These are phyloP conservation scores for Actias luna DNA, from an alignment of 2,888 invertebrate species.

Conservation along the genomic window DNA sequence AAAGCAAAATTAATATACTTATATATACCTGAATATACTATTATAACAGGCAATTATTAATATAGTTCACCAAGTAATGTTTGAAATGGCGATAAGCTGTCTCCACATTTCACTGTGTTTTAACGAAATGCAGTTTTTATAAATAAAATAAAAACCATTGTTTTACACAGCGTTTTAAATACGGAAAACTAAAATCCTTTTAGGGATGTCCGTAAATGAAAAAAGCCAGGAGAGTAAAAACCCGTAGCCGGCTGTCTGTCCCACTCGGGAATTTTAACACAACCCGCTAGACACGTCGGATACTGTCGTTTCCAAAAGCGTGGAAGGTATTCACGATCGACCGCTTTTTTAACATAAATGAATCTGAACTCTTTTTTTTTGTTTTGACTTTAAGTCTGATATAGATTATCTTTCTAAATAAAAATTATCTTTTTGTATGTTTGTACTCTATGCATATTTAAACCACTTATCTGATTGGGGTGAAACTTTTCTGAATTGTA, in stretches of 20 bases:
- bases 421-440: no score
- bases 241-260: constrained; percentile 10
- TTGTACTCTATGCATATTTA: no score
- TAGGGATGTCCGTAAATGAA: constrained; percentile 3
- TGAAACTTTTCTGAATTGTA: no score
- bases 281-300: constrained; percentile 30
- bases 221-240: background rate
- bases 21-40: no score
- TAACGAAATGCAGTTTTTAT: background rate
- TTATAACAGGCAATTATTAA: background rate
- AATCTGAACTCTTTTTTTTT: background rate
- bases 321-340: constrained; percentile 28
- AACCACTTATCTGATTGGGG: no score
- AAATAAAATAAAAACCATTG: background rate
- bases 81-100: background rate
- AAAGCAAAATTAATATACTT: no score
- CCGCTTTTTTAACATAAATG: constrained; percentile 12
- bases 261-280: constrained; percentile 28
- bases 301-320: constrained; percentile 27
- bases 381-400: background rate
- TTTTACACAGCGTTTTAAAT: background rate
- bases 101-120: background rate
- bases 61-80: background rate
- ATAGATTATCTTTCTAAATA: no score
- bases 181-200: constrained; percentile 3